Conservation (phyloP, 2,888 invertebrate species). For the Apodemia zela region DNA sequence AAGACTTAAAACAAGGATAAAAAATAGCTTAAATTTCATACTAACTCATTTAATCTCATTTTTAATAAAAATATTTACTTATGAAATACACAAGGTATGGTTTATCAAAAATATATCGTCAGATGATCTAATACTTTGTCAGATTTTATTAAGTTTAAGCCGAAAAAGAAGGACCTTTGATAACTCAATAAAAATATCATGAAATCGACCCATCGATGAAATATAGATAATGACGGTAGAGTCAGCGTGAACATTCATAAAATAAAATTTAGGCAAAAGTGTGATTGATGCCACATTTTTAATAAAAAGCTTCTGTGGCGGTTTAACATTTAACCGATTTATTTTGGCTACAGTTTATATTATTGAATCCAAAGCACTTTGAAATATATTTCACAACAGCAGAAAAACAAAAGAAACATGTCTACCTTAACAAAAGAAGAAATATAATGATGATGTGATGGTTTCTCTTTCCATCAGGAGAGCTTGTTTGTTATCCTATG, state of each 20-base stretch:
- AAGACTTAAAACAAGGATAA: neutral
- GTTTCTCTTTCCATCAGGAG: too few relatives aligned
- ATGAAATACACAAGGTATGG: neutral
- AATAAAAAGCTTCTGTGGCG: neutral
- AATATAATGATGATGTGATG: too few relatives aligned
- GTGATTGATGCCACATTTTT: neutral
- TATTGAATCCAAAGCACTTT: too few relatives aligned
- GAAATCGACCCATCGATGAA: conserved; percentile 11
- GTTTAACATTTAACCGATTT: neutral
- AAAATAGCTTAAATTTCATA: neutral
- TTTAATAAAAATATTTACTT: neutral
- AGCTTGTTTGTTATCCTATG: too few relatives aligned
- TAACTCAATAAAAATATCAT: conserved; percentile 16
- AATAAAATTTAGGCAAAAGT: conserved; percentile 12
- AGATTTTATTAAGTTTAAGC: conserved; percentile 11
- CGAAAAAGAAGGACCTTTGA: conserved; percentile 9
- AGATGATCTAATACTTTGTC: neutral
- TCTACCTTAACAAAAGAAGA: too few relatives aligned
- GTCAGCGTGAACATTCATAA: neutral
- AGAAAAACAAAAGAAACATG: too few relatives aligned
- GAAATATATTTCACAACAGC: too few relatives aligned
- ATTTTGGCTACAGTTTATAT: too few relatives aligned
- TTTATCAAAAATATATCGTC: neutral
- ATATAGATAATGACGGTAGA: conserved; percentile 6
- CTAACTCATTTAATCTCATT: too few relatives aligned